Percentiles rank a stretch among this genome's conserved stretches.
Evolutionary conservation across 2,797 vertebrate species (phyloP).

Genomic region (Tamandua tetradactyla): DNA sequence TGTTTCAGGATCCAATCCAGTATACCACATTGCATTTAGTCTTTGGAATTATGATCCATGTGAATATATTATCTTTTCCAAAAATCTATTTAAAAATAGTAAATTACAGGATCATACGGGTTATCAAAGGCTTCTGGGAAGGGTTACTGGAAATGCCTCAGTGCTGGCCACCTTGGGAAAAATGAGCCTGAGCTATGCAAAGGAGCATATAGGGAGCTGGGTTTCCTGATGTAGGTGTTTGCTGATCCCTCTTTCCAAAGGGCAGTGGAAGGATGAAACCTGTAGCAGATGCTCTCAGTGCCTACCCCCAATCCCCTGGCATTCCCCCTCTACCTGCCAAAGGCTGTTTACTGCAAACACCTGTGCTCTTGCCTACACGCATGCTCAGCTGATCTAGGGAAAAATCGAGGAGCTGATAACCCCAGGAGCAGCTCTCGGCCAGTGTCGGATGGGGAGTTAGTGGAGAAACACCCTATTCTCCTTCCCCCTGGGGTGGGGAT

Average conservation of each 20-base stretch:
- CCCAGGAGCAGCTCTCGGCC: neutral
- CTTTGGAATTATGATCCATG: conserved; percentile 33
- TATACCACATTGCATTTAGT: neutral
- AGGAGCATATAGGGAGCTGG: neutral
- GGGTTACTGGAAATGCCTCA: neutral
- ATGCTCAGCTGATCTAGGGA: neutral
- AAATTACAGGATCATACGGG: neutral
- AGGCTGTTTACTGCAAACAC: neutral
- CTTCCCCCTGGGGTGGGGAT: too few relatives aligned
- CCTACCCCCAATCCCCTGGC: rapidly evolving
- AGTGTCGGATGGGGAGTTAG: neutral
- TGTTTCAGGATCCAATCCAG: conserved; percentile 31
- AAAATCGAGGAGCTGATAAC: neutral
- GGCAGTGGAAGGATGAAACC: neutral
- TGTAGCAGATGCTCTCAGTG: neutral
- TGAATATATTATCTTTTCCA: neutral
- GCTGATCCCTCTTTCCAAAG: neutral
- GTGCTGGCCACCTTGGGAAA: rapidly evolving
- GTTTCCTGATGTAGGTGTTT: neutral
- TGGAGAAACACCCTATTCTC: neutral
- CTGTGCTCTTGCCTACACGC: neutral
- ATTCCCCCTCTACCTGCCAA: neutral
- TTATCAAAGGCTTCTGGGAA: neutral
- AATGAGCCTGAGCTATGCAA: neutral
- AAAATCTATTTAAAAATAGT: neutral